Conservation (phyloP, 2,797 vertebrate genomes). For the Acomys russatus region DNA sequence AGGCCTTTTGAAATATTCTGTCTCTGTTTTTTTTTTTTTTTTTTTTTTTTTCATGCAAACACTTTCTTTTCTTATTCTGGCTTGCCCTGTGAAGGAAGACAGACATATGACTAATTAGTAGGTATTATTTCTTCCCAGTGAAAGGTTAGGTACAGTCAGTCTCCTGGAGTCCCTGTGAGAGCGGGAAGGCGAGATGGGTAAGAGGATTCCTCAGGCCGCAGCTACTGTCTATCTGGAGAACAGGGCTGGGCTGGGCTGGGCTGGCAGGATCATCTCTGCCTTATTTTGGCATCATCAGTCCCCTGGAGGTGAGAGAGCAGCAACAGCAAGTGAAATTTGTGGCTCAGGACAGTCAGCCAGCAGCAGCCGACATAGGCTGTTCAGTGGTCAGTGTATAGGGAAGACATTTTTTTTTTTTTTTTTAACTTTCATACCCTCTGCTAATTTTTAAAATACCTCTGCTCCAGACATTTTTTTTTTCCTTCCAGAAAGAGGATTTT, state of each 20-base stretch:
- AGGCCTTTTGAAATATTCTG: background rate
- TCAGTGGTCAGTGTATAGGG: background rate
- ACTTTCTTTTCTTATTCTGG: background rate
- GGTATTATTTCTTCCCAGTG: background rate
- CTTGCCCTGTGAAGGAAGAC: background rate
- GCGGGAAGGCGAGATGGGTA: background rate
- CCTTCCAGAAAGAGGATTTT: background rate
- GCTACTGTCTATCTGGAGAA: background rate
- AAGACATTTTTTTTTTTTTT: background rate
- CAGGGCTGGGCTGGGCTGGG: background rate
- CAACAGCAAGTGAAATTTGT: background rate
- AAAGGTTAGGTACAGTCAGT: background rate
- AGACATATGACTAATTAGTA: no score
- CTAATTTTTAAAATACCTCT: conserved; percentile 47
- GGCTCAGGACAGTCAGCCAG: background rate
- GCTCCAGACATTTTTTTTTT: background rate
- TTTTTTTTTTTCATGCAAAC: background rate
- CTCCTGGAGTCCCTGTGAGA: background rate
- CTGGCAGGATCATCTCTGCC: background rate
- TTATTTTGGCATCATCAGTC: background rate
- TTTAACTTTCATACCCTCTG: background rate
- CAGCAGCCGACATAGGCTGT: background rate
- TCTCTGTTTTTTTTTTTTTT: background rate
- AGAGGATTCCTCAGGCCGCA: background rate
- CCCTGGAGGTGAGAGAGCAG: background rate